Conservation (phyloP, 2,797 vertebrate genomes). For the Myotis myotis region DNA sequence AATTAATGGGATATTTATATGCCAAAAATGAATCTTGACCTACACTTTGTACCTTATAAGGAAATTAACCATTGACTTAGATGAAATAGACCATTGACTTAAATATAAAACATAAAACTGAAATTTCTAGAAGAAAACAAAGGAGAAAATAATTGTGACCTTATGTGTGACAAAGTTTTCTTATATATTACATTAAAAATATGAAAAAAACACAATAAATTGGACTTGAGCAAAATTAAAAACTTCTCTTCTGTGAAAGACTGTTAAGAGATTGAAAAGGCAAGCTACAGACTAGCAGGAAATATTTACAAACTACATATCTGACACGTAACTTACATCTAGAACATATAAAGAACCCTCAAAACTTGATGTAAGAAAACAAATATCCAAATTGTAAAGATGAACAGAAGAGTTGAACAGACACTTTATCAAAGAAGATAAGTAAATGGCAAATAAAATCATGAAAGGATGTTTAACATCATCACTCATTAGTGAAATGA, state of each 20-base stretch:
- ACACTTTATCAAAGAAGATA: not conserved
- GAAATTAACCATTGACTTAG: not conserved
- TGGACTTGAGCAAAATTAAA: not conserved
- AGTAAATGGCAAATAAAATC: not conserved
- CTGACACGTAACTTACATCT: not conserved
- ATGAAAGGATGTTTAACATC: too few species aligned
- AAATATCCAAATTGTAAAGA: not conserved
- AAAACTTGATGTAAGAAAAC: not conserved
- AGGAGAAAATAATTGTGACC: not conserved
- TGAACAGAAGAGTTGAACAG: not conserved
- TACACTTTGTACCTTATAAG: not conserved
- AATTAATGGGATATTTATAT: not conserved
- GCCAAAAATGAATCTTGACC: not conserved
- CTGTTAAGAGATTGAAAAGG: not conserved
- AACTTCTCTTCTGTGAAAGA: not conserved
- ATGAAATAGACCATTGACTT: not conserved
- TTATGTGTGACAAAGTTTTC: not conserved
- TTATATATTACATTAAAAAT: not conserved
- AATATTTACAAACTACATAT: not conserved
- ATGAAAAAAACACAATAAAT: not conserved
- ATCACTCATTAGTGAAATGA: not conserved
- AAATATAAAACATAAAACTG: conserved; percentile 5
- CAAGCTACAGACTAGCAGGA: not conserved
- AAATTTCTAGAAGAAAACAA: not conserved
- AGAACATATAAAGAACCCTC: not conserved